These are phyloP conservation scores for Argya squamiceps DNA, from an alignment of 2,797 vertebrate genomes.

Conservation along the genomic window DNA sequence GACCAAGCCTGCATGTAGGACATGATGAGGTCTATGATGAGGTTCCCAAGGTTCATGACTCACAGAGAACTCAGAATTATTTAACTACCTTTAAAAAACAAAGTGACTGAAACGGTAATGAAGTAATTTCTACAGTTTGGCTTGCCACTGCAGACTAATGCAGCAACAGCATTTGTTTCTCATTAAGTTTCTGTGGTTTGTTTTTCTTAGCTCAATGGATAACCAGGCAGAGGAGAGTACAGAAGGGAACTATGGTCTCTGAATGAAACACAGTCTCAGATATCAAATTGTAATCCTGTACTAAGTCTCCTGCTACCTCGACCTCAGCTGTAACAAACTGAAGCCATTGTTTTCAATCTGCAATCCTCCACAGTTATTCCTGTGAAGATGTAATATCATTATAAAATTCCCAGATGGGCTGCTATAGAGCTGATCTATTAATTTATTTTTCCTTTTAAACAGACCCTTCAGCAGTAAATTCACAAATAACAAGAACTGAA, in stretches of 20 bases:
- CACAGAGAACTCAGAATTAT: background rate
- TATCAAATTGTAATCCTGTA: background rate
- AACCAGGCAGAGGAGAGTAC: background rate
- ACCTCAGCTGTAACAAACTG: background rate
- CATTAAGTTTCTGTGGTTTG: background rate
- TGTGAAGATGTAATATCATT: background rate
- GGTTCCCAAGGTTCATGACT: background rate
- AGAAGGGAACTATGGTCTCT: background rate
- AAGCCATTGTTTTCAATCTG: background rate
- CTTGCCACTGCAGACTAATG: background rate
- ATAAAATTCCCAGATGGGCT: background rate
- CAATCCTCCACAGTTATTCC: background rate
- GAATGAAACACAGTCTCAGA: conserved; percentile 21
- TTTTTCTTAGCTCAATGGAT: background rate
- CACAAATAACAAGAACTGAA: background rate
- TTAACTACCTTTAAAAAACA: background rate
- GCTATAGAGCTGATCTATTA: background rate
- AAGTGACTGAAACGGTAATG: background rate
- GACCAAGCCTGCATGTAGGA: background rate
- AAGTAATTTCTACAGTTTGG: background rate
- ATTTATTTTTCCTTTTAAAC: background rate
- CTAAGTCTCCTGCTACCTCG: background rate
- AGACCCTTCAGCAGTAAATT: background rate
- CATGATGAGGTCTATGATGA: background rate
- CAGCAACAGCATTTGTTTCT: conserved; percentile 27